phyloP scores from a whole-genome alignment of 2,888 invertebrate species.

The Incurvaria masculella region DNA sequence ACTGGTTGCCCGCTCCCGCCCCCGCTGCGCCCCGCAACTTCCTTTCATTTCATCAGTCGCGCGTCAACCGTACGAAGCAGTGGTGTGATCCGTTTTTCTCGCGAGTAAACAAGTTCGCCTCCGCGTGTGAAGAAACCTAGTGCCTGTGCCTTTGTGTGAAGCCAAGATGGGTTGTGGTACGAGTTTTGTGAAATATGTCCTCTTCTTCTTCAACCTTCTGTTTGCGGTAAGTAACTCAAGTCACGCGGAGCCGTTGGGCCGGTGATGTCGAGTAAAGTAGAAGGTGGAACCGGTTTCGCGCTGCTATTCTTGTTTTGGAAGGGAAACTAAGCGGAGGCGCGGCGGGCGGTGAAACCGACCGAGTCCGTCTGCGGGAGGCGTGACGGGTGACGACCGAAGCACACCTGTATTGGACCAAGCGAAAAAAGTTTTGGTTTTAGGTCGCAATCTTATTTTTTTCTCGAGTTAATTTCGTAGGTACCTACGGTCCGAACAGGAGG shows the following conservation, averaged over 20 bases:
- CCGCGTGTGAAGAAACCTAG: neutral
- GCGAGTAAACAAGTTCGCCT: neutral
- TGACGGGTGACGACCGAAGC: neutral
- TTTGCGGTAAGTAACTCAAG: conserved; percentile 69
- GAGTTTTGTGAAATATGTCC: conserved; percentile 76
- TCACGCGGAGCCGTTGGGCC: conserved; percentile 26
- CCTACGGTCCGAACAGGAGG: too few relatives aligned
- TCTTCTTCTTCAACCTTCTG: conserved; percentile 75
- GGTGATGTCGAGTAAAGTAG: neutral
- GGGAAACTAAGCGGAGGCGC: conserved; percentile 22
- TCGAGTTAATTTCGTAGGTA: too few relatives aligned
- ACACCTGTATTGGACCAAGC: too few relatives aligned
- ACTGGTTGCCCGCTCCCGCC: too few relatives aligned
- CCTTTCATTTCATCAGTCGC: conserved; percentile 29
- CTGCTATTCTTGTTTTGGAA: neutral
- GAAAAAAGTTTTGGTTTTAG: too few relatives aligned
- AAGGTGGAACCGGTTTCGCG: conserved; percentile 35
- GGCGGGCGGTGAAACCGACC: conserved; percentile 28
- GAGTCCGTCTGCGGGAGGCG: neutral
- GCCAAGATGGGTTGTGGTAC: conserved; percentile 67
- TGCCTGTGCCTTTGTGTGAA: neutral
- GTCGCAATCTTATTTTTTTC: too few relatives aligned
- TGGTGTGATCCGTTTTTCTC: conserved; percentile 14
- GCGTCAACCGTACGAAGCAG: conserved; percentile 24
- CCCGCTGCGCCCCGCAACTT: neutral